These are phyloP conservation scores for Papilio helenus DNA, from an alignment of 1,140 invertebrate species.

Conservation along the genomic window DNA sequence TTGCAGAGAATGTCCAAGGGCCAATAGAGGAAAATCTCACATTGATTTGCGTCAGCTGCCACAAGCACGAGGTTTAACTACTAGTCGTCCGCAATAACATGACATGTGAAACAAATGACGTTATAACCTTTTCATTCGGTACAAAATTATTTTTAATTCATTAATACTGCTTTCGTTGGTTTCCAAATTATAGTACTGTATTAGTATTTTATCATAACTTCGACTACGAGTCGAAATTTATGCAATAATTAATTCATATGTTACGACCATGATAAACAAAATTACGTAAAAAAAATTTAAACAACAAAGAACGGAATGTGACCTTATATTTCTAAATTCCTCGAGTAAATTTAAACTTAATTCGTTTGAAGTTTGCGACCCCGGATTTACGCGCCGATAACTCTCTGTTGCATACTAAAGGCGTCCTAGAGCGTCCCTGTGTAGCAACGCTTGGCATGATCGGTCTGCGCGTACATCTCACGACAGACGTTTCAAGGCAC, in stretches of 20 bases:
- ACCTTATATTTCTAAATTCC: constrained; percentile 23
- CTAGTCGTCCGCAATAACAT: background rate
- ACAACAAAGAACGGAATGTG: constrained; percentile 9
- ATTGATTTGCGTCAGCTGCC: background rate
- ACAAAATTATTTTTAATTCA: too few relatives aligned
- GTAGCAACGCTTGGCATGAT: constrained; percentile 55
- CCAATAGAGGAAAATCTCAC: constrained; percentile 1
- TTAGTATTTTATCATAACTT: too few relatives aligned
- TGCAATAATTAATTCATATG: too few relatives aligned
- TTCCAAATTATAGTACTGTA: too few relatives aligned
- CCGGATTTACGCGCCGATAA: constrained; percentile 39
- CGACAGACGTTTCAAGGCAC: constrained; percentile 43
- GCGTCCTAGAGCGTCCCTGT: constrained; percentile 52
- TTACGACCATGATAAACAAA: background rate
- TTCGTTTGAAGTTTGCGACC: constrained; percentile 29
- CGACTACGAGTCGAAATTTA: too few relatives aligned
- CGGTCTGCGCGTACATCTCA: constrained; percentile 42
- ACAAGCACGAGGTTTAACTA: background rate
- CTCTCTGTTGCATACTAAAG: constrained; percentile 36
- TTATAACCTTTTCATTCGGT: background rate
- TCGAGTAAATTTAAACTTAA: constrained; percentile 1
- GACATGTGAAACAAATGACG: background rate
- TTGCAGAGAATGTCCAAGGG: background rate
- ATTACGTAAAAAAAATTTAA: background rate
- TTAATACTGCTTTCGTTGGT: too few relatives aligned